Evolutionary conservation across 2,113 vertebrate species (phyloP).

Genomic region (Turnix velox): DNA sequence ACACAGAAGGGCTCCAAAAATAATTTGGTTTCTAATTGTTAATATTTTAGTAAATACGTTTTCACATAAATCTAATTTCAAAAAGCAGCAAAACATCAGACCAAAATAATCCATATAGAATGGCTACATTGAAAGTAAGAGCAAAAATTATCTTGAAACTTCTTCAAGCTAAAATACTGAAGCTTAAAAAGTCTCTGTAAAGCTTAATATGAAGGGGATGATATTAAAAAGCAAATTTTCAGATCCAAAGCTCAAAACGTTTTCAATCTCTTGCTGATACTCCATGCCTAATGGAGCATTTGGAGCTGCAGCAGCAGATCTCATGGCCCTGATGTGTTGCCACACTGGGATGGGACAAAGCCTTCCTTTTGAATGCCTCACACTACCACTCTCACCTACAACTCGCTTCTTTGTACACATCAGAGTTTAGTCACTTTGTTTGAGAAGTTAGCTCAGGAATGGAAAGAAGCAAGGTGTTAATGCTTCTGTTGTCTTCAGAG

Average conservation of each 20-base stretch:
- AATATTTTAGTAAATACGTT: background rate
- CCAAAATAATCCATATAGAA: background rate
- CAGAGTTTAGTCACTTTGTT: background rate
- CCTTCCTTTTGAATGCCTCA: background rate
- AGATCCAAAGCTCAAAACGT: background rate
- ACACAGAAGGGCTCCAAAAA: background rate
- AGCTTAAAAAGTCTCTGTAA: background rate
- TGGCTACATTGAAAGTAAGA: background rate
- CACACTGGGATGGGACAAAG: rapidly evolving
- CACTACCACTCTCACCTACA: background rate
- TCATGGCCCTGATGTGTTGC: background rate
- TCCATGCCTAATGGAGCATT: background rate
- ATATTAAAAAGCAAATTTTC: background rate
- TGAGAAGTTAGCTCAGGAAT: background rate
- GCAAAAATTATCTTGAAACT: background rate
- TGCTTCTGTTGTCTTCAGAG: background rate
- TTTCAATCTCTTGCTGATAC: background rate
- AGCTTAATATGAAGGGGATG: background rate
- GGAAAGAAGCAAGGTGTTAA: background rate
- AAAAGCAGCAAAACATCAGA: background rate
- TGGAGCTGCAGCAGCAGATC: background rate
- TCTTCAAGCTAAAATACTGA: background rate
- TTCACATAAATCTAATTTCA: background rate
- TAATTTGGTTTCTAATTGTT: background rate
- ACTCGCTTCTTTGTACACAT: no score